Evolutionary conservation across 2,113 vertebrate species (phyloP).

Genomic region (Pangasianodon hypophthalmus): DNA sequence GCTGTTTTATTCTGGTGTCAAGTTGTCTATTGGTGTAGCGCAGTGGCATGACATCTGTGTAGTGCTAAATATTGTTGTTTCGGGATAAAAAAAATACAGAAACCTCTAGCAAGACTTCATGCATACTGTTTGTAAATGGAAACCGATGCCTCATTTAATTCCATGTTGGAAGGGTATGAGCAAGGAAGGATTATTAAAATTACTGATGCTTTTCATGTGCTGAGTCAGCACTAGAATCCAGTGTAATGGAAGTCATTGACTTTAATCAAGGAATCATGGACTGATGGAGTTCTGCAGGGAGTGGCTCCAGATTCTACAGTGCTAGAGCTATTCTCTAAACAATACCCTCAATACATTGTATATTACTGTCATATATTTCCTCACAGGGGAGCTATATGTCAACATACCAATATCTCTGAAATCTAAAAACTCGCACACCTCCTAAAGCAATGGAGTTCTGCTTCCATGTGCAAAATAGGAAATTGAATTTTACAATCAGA

Average conservation of each 20-base stretch:
- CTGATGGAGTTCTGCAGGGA: neutral
- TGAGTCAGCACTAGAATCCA: conserved; percentile 32
- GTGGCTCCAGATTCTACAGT: neutral
- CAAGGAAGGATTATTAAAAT: neutral
- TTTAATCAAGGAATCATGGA: conserved; percentile 41
- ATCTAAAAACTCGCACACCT: conserved; percentile 4
- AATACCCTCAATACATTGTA: conserved; percentile 7
- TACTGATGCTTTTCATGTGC: conserved; percentile 44
- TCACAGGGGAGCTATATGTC: conserved; percentile 14
- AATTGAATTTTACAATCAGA: conserved; percentile 44
- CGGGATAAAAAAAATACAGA: neutral
- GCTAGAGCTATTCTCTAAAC: conserved; percentile 20
- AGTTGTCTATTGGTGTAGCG: conserved; percentile 2
- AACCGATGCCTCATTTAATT: neutral
- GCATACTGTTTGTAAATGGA: neutral
- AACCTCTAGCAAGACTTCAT: neutral
- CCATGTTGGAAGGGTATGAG: neutral
- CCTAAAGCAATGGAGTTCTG: conserved; percentile 37
- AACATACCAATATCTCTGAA: conserved; percentile 27
- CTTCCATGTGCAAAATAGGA: conserved; percentile 44
- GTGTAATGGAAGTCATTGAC: conserved; percentile 45
- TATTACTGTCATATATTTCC: conserved; percentile 37
- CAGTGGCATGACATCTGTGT: neutral
- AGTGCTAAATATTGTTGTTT: conserved; percentile 16
- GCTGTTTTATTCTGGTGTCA: conserved; percentile 37